Base-by-base conservation (phyloP, 2,113 vertebrate species). In the Fregata magnificens region DNA sequence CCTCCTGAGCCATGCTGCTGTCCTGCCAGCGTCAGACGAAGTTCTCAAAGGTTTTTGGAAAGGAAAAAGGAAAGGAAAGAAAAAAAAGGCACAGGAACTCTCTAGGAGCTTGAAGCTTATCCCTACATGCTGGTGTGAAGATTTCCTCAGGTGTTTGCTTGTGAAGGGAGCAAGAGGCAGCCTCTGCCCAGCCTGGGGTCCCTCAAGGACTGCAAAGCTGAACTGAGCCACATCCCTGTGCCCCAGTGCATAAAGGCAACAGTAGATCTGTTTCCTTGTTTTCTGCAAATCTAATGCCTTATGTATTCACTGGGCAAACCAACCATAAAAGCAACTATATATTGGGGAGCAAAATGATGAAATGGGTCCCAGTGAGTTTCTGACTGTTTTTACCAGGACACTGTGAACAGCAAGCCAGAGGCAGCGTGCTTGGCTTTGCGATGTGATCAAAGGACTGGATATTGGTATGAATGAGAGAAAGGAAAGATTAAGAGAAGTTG, bases 401-500 rank as follows among this genome's bases (percentile, higher is more conserved):
- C 29, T 18, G 10, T 50, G 47, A 90, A 73, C 62, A 80, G 77
- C 50, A 59, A 53, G 52, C 40, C 0, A 2, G 72, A 83, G 52
- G 67, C 47, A 84, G 52, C 1, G 0, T 70, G 56, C 55, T 66
- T 67, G 61, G 80, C 56, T 88, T 67, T 55, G 73, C 7, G 3
- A 61, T 78, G 83, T 49, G 88, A 56, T 69, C 5, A 4, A 79
- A 70, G 52, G 53, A 53, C 78, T 86, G 40, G 49, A 53, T 79
- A 87, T 69, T 67, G 88, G 81, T 84, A 90, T 61, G 82, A 89
- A 91, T 49, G 63, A 84, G 82, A 67, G 44, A 83, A 92, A 82
- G 77, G 38, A 88, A 84, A 74, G 90, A 91, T 94, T 88, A 96
- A 90, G 77, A 91, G 82, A 94, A 87, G 86, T 86, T 93, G 83